These are phyloP conservation scores for Tychaedon coryphoeus DNA, from an alignment of 2,113 vertebrate genomes.

Conservation along the genomic window DNA sequence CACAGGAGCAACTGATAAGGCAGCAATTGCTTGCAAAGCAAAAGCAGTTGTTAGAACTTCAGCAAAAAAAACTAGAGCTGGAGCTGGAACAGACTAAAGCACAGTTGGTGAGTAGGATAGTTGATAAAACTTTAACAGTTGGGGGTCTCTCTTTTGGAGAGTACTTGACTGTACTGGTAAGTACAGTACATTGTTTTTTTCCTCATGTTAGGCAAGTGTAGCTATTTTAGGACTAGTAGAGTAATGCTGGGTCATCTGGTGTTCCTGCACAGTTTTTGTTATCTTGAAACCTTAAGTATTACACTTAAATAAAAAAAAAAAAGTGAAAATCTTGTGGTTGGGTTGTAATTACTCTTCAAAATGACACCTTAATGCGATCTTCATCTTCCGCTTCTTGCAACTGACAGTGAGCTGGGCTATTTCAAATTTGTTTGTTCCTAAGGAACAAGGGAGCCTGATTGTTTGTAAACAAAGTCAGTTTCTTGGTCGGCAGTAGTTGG, in stretches of 20 bases:
- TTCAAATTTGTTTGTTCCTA: background rate
- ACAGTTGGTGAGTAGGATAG: constrained; percentile 86
- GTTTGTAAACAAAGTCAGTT: background rate
- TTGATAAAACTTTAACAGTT: background rate
- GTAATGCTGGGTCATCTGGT: background rate
- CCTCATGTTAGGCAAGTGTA: background rate
- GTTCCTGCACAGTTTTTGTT: background rate
- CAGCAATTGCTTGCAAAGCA: constrained; percentile 97
- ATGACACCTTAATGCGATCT: background rate
- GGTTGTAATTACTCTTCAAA: background rate
- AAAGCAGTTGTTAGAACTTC: constrained; percentile 97
- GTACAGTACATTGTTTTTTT: background rate
- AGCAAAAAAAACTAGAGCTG: constrained; percentile 98
- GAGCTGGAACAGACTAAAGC: constrained; percentile 98
- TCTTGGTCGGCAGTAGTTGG: background rate
- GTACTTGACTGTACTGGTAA: background rate
- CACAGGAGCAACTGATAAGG: constrained; percentile 94
- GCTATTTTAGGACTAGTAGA: background rate
- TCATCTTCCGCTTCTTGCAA: background rate
- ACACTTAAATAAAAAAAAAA: background rate
- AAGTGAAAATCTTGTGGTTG: accelerated
- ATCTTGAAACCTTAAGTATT: background rate
- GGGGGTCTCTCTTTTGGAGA: background rate
- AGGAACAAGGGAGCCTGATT: background rate
- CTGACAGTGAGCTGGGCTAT: background rate